Evolutionary conservation across 2,888 invertebrate genomes (phyloP), one percentile per base, ranked within the genome.

Genomic region (Pelosia muscerda): DNA sequence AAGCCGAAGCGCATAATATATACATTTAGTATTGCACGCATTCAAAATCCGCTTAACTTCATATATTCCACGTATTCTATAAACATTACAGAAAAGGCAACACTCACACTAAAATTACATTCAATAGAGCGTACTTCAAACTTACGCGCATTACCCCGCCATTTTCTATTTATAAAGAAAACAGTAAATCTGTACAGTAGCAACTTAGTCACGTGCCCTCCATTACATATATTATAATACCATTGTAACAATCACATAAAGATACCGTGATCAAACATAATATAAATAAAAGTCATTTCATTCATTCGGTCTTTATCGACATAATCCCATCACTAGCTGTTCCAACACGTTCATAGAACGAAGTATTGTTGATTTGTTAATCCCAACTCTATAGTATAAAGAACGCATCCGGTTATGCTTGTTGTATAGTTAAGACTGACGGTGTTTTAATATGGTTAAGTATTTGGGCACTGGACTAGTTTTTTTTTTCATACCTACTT

Each of bases 291-390:
- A 67, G 56, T 66, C 62, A 66, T 64, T 67, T 71, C 73, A 65
- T 68, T 72, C 55, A 58, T 70, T 66, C 66, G 64, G 56, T 67
- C 74, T 66, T 62, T 72, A 81, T 79, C 81, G 81, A 79, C 19
- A 58, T 76, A 81, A 81, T 76, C 81, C 81, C 81, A 49, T 57
- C 78, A 38, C 81, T 79, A 78, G 73, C 23, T 22, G 13, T 9
- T 49, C 28, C 53, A 38, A 63, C 79, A 79, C 81, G 79, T 74
- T 63, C 69, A 66, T 75, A 68, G 65, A 25, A 61, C 31, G 23
- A 9, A n/a, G 54, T 34, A 76, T 81, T 79, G 79, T 79, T 69
- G 78, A 72, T 66, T 58, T 68, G 80, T 78, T 75, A 74, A 69
- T 77, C 54, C 55, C 57, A 64, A 42, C 56, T 60, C 56, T 53